Evolutionary conservation across 2,797 vertebrate genomes (phyloP).

Genomic region (Poeciliopsis paucimaculata): DNA sequence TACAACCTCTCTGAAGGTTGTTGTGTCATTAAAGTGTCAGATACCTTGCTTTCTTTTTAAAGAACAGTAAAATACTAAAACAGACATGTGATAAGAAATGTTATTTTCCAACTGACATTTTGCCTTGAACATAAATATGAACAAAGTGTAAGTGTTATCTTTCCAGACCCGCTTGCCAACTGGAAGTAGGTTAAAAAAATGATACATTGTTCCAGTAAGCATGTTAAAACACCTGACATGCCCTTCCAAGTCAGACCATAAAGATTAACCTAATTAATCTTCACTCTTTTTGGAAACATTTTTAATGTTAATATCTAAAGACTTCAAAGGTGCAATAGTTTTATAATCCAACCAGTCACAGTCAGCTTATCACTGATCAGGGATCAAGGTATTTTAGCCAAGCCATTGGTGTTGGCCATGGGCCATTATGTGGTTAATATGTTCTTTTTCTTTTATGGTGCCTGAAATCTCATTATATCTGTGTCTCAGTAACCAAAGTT

Average conservation of each 20-base stretch:
- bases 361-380: neutral
- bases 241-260: neutral
- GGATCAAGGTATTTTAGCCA: too few relatives aligned
- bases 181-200: neutral
- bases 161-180: neutral
- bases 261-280: neutral
- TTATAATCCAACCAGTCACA: neutral
- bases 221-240: neutral
- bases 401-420: too few relatives aligned
- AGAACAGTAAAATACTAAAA: neutral
- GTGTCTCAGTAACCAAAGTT: too few relatives aligned
- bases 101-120: neutral
- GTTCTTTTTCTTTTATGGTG: too few relatives aligned
- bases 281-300: neutral
- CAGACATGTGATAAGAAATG: neutral
- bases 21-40: neutral
- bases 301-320: neutral
- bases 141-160: neutral
- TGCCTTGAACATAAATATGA: neutral
- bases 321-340: neutral
- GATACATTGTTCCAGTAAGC: neutral
- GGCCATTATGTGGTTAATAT: too few relatives aligned
- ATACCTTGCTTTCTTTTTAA: neutral
- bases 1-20: neutral
- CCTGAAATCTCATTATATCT: too few relatives aligned